Base-by-base conservation (phyloP, 2,113 vertebrate species). In the Pomatostomus ruficeps region DNA sequence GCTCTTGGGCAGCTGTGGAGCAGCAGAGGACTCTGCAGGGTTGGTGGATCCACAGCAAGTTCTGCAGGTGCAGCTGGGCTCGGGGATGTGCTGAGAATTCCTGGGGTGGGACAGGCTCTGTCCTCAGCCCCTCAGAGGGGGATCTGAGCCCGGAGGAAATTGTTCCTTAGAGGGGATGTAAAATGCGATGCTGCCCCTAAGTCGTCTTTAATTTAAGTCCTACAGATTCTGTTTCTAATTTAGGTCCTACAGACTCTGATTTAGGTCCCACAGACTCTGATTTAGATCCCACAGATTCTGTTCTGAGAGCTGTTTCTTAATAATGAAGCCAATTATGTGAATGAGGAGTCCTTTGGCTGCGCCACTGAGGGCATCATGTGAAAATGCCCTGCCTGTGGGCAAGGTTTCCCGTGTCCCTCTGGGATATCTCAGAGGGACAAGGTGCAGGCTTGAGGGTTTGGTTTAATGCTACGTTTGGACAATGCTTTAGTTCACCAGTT, bases 91-190 rank as follows among this genome's bases (percentile, higher is more conserved):
- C 11, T 17, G 23, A 2, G 45, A 3, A 0, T 2, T 11, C 3
- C 74, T 9, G 61, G 35, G 4, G 2, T 14, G 63, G 71, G 24
- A 35, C 38, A 8, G 46, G 29, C 19, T 11, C 6, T 57, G 65
- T 7, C 4, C 0, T 12, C 10, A 8, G 0, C 1, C 17, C 52
- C 63, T 20, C 28, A 0, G 0, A 0, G 12, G 2, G 43, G 25
- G 25, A 15, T 9, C 51, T 9, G 14, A 11, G 24, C 0, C 2
- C 10, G 42, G 49, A 13, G 6, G 36, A 4, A 43, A 11, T 19
- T 1, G 23, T 21, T 71, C 52, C 36, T 23, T 10, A 36, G 35
- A 29, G 59, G 74, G 19, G 33, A 3, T 48, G 20, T 25, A 3
- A 77, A 54, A 81, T 13, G 35, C 23, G 6, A 11, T 14, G 18